Evolutionary conservation across 2,888 invertebrate species (phyloP), one percentile per base, ranked within the genome.

Genomic region (Megalurothrips usitatus): DNA sequence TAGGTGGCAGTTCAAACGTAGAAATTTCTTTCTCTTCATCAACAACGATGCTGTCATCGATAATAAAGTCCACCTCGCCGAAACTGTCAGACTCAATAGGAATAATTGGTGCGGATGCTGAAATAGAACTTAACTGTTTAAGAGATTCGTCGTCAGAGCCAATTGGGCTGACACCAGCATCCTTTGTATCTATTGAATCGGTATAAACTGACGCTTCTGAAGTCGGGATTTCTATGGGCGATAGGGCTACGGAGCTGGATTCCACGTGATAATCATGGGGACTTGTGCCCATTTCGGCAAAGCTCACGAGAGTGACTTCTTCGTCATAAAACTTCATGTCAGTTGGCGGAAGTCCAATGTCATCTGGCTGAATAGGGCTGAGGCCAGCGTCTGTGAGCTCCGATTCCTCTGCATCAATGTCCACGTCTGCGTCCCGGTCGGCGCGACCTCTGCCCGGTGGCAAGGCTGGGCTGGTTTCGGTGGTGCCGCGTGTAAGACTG

Each of bases 381-480:
- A 90, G 84, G 8, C 89, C 90, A 48, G 90, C 89, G 85, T 90
- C 90, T 1, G 90, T 90, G 52, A 89, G 85, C 85, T 90, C 90
- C 79, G 87, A 87, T 85, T 90, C 90, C 86, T 90, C 90, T 47
- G 85, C 83, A 84, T 87, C 87, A 58, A 86, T 86, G 82, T 87
- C 87, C 43, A 87, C 86, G 3, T 87, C 87, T 26, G 87, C 88
- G 83, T 89, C 89, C 1, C 89, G 89, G 63, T 87, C 86, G 81
- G 88, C 87, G 84, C 87, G 87, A 17, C 87, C 87, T 34, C 84
- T 83, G 26, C 83, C 83, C 17, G 84, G 84, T 75, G 83, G 83
- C 26, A 84, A 84, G 58, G 84, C 83, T 14, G 88, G 86, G 84
- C 88, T 89, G 3, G 88, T 88, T 6, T 87, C 87, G 10, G 86